Evolutionary conservation across 2,797 vertebrate species (phyloP).

Genomic region (Vultur gryphus): DNA sequence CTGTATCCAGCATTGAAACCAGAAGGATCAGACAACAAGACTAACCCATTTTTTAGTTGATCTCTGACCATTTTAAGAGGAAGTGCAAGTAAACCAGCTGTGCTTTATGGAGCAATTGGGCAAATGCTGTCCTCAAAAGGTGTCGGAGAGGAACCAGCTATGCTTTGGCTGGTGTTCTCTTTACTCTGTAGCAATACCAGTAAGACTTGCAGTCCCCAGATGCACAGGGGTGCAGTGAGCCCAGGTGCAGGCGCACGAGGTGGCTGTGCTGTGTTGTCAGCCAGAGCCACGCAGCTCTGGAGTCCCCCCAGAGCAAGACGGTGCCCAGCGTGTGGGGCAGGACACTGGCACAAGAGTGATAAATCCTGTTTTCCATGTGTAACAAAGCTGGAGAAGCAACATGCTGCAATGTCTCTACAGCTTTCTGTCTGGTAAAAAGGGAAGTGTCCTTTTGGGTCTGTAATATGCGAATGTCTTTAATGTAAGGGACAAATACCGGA

Average conservation of each 20-base stretch:
- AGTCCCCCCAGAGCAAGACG: rapidly evolving
- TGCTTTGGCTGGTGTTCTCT: not conserved
- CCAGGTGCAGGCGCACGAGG: not conserved
- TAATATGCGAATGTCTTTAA: not conserved
- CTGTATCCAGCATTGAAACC: not conserved
- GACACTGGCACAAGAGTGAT: rapidly evolving
- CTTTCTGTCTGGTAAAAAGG: not conserved
- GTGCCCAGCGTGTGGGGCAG: not conserved
- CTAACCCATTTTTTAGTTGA: not conserved
- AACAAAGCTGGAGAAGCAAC: not conserved
- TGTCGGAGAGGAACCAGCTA: not conserved
- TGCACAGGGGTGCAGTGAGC: not conserved
- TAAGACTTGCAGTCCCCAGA: not conserved
- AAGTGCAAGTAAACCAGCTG: not conserved
- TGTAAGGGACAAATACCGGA: not conserved
- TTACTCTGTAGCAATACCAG: not conserved
- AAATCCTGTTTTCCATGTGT: rapidly evolving
- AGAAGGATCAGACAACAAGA: not conserved
- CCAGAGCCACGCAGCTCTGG: not conserved
- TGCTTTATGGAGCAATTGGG: not conserved
- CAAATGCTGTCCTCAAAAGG: not conserved
- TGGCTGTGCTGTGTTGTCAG: rapidly evolving
- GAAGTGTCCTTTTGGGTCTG: not conserved
- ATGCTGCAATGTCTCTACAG: not conserved
- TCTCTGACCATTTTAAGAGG: not conserved